These are phyloP conservation scores for Apus apus DNA, from an alignment of 2,113 vertebrate genomes.

Conservation along the genomic window DNA sequence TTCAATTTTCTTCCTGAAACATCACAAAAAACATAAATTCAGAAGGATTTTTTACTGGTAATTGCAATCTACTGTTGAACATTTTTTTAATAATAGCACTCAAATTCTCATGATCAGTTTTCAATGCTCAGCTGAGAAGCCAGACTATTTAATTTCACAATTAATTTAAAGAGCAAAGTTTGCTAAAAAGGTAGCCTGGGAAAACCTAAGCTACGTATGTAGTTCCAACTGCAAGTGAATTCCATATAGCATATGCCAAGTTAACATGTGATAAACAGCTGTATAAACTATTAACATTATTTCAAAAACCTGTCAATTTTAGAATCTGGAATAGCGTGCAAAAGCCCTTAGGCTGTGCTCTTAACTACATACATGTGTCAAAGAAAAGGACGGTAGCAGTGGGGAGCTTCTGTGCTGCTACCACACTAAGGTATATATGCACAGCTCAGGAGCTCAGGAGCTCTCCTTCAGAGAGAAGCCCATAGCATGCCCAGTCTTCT, in stretches of 20 bases:
- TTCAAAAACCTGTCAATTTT: background rate
- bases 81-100: background rate
- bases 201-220: background rate
- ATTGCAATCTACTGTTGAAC: background rate
- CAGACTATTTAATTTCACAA: background rate
- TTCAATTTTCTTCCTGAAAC: background rate
- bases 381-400: background rate
- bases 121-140: background rate
- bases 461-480: background rate
- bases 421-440: background rate
- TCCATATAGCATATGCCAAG: conserved; percentile 5
- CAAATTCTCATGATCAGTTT: background rate
- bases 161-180: background rate
- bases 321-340: background rate
- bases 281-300: background rate
- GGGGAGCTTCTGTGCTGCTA: background rate
- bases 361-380: background rate
- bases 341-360: background rate
- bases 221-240: background rate
- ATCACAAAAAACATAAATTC: background rate
- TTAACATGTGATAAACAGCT: background rate
- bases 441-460: background rate
- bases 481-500: background rate
- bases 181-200: background rate
- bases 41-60: background rate